Percentiles rank a stretch among this genome's conserved stretches.
phyloP scores from a whole-genome alignment of 2,113 vertebrate genomes.

The Neotragus pygmaeus region DNA sequence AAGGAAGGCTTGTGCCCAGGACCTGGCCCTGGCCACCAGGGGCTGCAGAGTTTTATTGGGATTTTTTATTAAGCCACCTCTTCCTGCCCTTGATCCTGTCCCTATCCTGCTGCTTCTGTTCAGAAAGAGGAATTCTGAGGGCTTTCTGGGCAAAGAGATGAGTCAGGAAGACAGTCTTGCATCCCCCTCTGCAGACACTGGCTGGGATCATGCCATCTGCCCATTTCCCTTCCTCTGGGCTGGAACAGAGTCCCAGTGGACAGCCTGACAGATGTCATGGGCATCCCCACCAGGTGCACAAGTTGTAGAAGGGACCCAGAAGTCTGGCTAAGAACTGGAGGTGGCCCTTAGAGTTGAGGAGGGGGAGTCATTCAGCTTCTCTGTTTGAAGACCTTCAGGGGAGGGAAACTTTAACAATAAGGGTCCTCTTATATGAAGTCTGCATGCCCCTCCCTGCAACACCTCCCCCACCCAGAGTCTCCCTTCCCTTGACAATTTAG shows the following conservation, averaged over 20 bases:
- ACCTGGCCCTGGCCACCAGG: conserved; percentile 60
- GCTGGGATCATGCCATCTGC: background rate
- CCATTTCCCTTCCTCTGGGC: background rate
- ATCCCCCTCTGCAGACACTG: background rate
- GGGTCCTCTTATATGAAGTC: background rate
- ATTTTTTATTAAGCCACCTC: conserved; percentile 74
- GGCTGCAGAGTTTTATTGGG: conserved; percentile 70
- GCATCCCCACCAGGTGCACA: background rate
- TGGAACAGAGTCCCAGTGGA: background rate
- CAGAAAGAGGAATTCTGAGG: conserved; percentile 28
- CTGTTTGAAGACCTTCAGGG: background rate
- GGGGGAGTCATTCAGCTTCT: background rate
- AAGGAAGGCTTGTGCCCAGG: conserved; percentile 53
- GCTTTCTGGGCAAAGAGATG: background rate
- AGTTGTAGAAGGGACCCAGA: background rate
- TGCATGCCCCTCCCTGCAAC: background rate
- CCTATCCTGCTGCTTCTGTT: conserved; percentile 18
- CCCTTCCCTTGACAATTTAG: background rate
- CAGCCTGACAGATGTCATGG: background rate
- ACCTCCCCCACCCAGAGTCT: background rate
- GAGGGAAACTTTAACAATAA: background rate
- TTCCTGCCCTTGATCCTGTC: conserved; percentile 45
- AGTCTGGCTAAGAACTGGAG: background rate
- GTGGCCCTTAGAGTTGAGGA: background rate
- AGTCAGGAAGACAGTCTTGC: background rate